Conservation (phyloP, 2,113 vertebrate genomes). For the Neomonachus schauinslandi region DNA sequence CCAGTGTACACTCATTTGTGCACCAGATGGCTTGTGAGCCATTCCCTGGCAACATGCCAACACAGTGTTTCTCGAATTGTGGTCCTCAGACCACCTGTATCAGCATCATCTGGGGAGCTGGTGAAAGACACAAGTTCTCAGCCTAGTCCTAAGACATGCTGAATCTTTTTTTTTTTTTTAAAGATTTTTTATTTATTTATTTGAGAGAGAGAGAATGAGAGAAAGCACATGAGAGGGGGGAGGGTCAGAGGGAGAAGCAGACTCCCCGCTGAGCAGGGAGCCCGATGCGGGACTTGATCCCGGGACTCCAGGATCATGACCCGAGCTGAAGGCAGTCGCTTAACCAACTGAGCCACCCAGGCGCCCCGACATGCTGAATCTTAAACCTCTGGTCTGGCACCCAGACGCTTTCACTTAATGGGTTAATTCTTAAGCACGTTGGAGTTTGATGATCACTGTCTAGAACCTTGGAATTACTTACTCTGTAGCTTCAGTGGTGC, state of each 20-base stretch:
- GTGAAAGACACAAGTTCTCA: neutral
- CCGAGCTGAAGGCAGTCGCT: no score
- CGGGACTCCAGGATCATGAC: no score
- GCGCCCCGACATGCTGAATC: neutral
- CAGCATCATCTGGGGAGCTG: neutral
- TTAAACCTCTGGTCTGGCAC: neutral
- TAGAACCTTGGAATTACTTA: neutral
- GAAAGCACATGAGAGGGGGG: no score
- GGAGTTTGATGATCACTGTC: neutral
- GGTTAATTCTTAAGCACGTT: no score
- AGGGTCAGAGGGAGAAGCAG: no score
- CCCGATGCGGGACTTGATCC: no score
- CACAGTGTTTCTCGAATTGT: neutral
- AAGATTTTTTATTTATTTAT: no score
- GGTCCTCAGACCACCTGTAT: no score
- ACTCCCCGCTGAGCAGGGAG: no score
- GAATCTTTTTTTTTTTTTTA: no score
- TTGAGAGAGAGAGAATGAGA: no score
- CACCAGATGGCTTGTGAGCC: neutral
- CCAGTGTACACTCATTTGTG: rapidly evolving
- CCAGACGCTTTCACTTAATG: neutral
- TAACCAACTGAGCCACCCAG: no score
- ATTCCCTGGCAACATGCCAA: neutral
- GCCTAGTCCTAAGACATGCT: neutral
- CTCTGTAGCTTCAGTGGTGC: neutral